Conservation (phyloP, 1,140 invertebrate genomes). For the Caenorhabditis inopinata region DNA sequence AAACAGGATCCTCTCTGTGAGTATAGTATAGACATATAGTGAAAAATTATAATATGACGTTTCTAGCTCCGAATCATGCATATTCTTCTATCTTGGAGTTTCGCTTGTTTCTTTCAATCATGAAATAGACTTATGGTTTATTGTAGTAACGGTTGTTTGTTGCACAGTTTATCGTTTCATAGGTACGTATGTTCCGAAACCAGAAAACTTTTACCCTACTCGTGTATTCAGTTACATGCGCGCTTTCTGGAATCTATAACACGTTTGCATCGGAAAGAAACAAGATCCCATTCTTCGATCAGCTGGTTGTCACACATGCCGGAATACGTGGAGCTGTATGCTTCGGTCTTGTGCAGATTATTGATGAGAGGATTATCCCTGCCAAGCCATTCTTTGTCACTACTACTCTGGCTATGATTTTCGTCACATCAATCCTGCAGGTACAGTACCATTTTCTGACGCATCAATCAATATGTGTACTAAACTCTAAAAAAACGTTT, state of each 20-base stretch:
- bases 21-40: not conserved
- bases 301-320: slow-evolving; percentile 98
- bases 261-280: slow-evolving; percentile 46
- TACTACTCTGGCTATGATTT: slow-evolving; percentile 92
- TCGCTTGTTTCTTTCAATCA: slow-evolving; percentile 69
- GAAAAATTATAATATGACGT: slow-evolving; percentile 67
- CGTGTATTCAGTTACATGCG: slow-evolving; percentile 33
- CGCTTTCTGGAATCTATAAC: not conserved
- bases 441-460: slow-evolving; percentile 50
- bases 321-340: slow-evolving; percentile 92
- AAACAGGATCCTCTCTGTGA: slow-evolving; percentile 21
- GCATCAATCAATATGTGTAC: too few relatives aligned
- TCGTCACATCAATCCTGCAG: slow-evolving; percentile 94
- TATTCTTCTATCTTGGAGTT: slow-evolving; percentile 96
- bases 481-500: too few relatives aligned
- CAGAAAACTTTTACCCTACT: not conserved
- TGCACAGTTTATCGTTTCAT: slow-evolving; percentile 44
- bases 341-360: slow-evolving; percentile 70
- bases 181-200: slow-evolving; percentile 72
- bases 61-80: slow-evolving; percentile 88
- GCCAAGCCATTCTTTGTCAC: slow-evolving; percentile 82
- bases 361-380: slow-evolving; percentile 41
- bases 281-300: slow-evolving; percentile 84
- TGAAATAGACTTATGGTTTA: slow-evolving; percentile 38
- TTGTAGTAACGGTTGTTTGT: slow-evolving; percentile 39